Base-by-base conservation (phyloP, 1,140 invertebrate genomes). In the Ceratosolen solmsi region DNA sequence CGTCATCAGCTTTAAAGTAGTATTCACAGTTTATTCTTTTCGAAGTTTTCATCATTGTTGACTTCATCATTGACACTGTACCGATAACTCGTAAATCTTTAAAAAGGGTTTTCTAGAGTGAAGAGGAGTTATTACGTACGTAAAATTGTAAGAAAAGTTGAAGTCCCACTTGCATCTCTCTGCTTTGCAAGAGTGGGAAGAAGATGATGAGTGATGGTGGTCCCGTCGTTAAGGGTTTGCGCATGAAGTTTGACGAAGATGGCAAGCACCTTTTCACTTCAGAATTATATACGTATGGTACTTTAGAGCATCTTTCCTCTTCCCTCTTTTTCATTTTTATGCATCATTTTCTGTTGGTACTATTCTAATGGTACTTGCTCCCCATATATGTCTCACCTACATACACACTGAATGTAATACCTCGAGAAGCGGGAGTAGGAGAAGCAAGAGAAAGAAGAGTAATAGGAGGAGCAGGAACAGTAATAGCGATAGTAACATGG, bases 201-300 rank as follows among this genome's bases (percentile, higher is more conserved):
- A 71, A 22, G 46, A 36, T 25, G 56, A 49, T 13, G 11, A 13
- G 15, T 54, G 79, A 49, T 41, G 33, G 54, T 58, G 54, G 56
- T 38, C 30, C 22, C 73, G 15, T 36, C 51, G 56, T 46, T 56
- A 58, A 77, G 75, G 27, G 41, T 27, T 46, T 65, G 25, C 60
- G 72, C 46, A 49, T 17, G 72, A 74, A 82, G 82, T 80, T 84
- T 84, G 81, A 63, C 82, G 72, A 72, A 30, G 70, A 27, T 27
- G n/a, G 36, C 58, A 65, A 77, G 60, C 60, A 77, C 60, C 75
- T 33, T 65, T 63, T 36, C 38, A 76, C 74, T 76, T 30, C 8
- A 76, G 33, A 30, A 30, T 46, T 68, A 51, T 65, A 51, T 65
- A 65, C 25, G 9, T n/a, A 33, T n/a, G 38, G 25, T n/a, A 65